These are phyloP conservation scores for Aradus depressus DNA, from an alignment of 2,888 invertebrate genomes.

Conservation along the genomic window DNA sequence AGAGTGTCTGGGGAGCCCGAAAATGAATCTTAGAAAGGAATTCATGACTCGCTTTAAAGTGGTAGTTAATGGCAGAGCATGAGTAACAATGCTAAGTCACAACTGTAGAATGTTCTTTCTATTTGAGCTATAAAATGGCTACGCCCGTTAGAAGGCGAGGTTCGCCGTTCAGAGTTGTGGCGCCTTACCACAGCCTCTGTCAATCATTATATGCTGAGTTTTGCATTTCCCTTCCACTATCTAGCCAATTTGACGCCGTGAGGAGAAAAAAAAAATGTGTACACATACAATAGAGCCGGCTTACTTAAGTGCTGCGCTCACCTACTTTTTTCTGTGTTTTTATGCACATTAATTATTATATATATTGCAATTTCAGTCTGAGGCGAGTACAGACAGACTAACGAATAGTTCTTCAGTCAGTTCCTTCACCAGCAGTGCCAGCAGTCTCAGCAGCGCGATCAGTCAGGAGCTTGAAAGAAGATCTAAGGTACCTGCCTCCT, in stretches of 20 bases:
- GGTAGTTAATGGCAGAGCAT: too few species aligned
- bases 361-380: conserved; percentile 25
- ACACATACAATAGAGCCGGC: background rate
- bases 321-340: too few species aligned
- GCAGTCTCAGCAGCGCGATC: conserved; percentile 56
- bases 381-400: conserved; percentile 26
- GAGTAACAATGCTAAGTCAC: too few species aligned
- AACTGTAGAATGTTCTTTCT: too few species aligned
- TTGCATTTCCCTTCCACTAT: background rate
- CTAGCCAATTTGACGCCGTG: background rate
- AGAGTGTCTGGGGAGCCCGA: too few species aligned
- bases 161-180: background rate
- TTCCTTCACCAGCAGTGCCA: conserved; percentile 33
- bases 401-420: conserved; percentile 30
- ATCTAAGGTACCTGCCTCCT: conserved; percentile 44
- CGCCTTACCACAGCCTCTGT: background rate
- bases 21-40: too few species aligned
- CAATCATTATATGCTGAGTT: background rate
- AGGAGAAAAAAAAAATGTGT: background rate
- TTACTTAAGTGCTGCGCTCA: too few species aligned
- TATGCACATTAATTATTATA: background rate
- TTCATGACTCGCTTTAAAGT: too few species aligned
- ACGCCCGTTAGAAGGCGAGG: too few species aligned
- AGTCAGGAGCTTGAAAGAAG: conserved; percentile 56
- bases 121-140: too few species aligned